Evolutionary conservation across 2,797 vertebrate genomes (phyloP).

Genomic region (Masticophis lateralis): DNA sequence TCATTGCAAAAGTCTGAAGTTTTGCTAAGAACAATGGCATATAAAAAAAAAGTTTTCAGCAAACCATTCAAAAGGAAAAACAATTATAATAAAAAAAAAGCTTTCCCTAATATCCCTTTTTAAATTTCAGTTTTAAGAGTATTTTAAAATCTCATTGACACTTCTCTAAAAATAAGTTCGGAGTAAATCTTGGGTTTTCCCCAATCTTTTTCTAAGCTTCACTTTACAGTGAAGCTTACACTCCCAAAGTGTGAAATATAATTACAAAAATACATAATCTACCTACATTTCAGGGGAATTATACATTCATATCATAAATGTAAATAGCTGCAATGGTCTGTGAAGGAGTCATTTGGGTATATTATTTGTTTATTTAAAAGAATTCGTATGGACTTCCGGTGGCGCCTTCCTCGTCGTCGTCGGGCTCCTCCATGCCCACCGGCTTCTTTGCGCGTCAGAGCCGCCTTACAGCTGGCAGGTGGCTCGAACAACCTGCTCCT

Average conservation of each 20-base stretch:
- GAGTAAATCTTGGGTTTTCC: background rate
- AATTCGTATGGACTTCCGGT: background rate
- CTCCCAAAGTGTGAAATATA: background rate
- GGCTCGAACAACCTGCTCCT: too few species aligned
- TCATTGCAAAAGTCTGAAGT: slow-evolving; percentile 61
- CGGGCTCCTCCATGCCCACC: too few species aligned
- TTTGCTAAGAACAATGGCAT: slow-evolving; percentile 34
- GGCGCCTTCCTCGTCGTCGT: too few species aligned
- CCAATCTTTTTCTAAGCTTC: background rate
- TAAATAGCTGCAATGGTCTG: background rate
- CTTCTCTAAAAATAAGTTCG: background rate
- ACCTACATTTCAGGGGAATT: background rate
- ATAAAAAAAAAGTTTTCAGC: slow-evolving; percentile 51
- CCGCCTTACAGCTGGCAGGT: too few species aligned
- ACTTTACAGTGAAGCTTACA: background rate
- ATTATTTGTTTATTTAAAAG: background rate
- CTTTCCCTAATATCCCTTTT: background rate
- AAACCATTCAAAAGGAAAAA: slow-evolving; percentile 47
- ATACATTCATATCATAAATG: background rate
- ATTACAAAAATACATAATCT: background rate
- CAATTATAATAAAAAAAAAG: slow-evolving; percentile 3
- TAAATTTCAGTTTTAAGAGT: background rate
- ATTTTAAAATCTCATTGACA: background rate
- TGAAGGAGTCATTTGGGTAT: background rate
- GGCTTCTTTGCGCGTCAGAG: too few species aligned